phyloP scores from a whole-genome alignment of 2,113 vertebrate genomes.

The Hyaena hyaena region DNA sequence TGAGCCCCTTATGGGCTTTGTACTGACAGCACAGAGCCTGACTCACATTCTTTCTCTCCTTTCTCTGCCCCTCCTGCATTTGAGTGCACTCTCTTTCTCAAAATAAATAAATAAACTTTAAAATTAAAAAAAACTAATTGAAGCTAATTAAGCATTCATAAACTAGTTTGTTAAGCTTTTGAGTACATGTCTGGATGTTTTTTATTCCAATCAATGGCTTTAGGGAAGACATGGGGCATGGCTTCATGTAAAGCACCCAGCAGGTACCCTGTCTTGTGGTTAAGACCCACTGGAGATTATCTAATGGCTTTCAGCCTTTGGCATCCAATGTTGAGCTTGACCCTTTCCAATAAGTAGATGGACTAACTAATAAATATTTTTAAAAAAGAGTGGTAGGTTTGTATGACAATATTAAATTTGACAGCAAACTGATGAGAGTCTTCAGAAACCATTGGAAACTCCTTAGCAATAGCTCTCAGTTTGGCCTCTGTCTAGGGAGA shows the following conservation, averaged over 20 bases:
- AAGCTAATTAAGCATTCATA: not conserved
- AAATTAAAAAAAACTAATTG: too few species aligned
- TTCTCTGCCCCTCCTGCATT: too few species aligned
- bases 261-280: not conserved
- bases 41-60: too few species aligned
- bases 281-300: not conserved
- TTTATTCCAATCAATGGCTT: not conserved
- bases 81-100: too few species aligned
- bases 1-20: too few species aligned
- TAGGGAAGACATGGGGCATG: not conserved
- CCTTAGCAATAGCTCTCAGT: not conserved
- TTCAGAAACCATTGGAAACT: not conserved
- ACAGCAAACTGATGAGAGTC: not conserved
- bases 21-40: too few species aligned
- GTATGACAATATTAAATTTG: not conserved
- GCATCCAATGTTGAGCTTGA: not conserved
- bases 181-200: not conserved
- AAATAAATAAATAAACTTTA: too few species aligned
- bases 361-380: not conserved
- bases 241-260: not conserved
- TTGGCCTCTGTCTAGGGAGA: not conserved
- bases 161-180: not conserved
- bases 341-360: not conserved
- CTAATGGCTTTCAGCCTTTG: not conserved
- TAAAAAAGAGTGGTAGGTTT: not conserved